Evolutionary conservation across 2,888 invertebrate species (phyloP).

Genomic region (Lagria hirta): DNA sequence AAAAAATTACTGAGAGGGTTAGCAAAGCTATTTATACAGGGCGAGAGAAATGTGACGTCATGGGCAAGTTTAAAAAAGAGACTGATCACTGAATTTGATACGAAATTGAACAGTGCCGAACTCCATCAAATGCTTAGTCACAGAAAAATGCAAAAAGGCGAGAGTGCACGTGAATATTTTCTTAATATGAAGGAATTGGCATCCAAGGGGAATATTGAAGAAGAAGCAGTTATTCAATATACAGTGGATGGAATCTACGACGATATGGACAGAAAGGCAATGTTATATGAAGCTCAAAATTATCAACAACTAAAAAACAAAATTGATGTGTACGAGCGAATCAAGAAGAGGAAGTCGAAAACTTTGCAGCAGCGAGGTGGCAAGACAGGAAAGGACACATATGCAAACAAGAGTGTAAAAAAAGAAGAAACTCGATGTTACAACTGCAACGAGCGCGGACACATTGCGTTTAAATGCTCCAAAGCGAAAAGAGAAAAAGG

Average conservation of each 20-base stretch:
- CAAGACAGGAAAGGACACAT: no score
- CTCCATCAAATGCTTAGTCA: slow-evolving; percentile 20
- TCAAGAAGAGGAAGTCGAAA: no score
- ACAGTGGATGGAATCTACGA: slow-evolving; percentile 32
- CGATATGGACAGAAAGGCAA: slow-evolving; percentile 27
- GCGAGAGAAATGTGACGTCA: slow-evolving; percentile 30
- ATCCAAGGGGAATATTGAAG: slow-evolving; percentile 41
- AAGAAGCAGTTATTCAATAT: slow-evolving; percentile 45
- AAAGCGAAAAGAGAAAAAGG: not conserved
- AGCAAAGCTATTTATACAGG: slow-evolving; percentile 31
- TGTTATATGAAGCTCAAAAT: slow-evolving; percentile 28
- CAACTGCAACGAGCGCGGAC: slow-evolving; percentile 3
- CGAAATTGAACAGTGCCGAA: slow-evolving; percentile 28
- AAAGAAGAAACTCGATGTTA: slow-evolving; percentile 1
- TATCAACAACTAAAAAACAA: slow-evolving; percentile 28
- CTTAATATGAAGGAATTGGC: slow-evolving; percentile 43
- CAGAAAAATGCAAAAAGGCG: slow-evolving; percentile 38
- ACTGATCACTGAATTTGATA: slow-evolving; percentile 29
- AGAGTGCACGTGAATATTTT: slow-evolving; percentile 44
- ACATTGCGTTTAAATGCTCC: not conserved
- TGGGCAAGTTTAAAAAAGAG: slow-evolving; percentile 30
- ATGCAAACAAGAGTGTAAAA: no score
- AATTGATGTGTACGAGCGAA: slow-evolving; percentile 30
- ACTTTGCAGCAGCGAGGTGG: no score
- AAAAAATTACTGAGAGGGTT: slow-evolving; percentile 37